Evolutionary conservation across 1,140 invertebrate species (phyloP).

Genomic region (Drosophila ercepeae): DNA sequence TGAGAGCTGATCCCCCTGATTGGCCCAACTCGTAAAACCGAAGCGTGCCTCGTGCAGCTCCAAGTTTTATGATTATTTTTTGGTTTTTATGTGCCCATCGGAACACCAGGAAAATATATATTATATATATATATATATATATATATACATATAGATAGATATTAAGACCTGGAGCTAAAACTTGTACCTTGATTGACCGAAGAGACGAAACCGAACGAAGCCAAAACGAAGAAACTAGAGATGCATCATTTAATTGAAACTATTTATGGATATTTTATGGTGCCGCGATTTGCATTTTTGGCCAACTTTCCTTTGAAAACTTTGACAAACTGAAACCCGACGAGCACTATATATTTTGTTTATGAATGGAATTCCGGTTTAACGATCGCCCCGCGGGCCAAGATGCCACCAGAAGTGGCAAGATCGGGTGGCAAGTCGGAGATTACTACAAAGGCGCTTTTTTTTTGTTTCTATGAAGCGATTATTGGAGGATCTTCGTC

Average conservation of each 20-base stretch:
- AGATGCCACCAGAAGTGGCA: neutral
- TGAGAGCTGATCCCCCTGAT: conserved; percentile 26
- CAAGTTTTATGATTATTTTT: conserved; percentile 29
- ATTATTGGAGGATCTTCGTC: neutral
- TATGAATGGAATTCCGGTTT: conserved; percentile 20
- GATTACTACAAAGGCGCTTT: conserved; percentile 1
- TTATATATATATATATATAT: neutral
- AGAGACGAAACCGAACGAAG: too few relatives aligned
- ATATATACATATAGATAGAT: too few relatives aligned
- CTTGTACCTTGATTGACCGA: conserved; percentile 41
- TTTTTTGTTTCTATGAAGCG: neutral
- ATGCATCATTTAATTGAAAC: conserved; percentile 47
- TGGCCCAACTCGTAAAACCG: conserved; percentile 39
- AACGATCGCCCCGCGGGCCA: conserved; percentile 2
- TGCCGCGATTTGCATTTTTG: conserved; percentile 43
- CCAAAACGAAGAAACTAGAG: conserved; percentile 7
- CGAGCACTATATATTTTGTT: neutral
- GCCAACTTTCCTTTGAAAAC: conserved; percentile 38
- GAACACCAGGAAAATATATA: neutral
- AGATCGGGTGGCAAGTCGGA: too few relatives aligned
- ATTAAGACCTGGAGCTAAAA: neutral
- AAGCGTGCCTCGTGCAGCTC: conserved; percentile 25
- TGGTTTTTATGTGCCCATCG: neutral
- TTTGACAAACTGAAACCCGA: conserved; percentile 4
- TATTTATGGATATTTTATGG: conserved; percentile 48